Conservation (phyloP, 2,113 vertebrate species). For the Hystrix cristata region DNA sequence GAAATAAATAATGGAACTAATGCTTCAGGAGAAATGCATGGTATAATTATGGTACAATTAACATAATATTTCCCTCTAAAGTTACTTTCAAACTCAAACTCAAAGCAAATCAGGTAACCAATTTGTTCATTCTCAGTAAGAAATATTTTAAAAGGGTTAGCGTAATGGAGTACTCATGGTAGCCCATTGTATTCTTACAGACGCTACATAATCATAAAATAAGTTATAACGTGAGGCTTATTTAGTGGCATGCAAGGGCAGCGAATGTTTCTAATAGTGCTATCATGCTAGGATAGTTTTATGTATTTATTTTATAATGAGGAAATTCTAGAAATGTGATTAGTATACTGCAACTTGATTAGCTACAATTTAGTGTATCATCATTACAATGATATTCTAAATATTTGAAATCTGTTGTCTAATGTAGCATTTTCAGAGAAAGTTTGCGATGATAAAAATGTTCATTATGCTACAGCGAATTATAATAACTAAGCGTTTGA, state of each 20-base stretch:
- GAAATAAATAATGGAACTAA: not conserved
- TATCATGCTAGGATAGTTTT: not conserved
- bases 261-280: not conserved
- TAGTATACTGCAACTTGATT: not conserved
- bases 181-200: not conserved
- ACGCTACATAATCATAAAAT: not conserved
- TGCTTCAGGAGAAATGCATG: not conserved
- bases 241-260: not conserved
- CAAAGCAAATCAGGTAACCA: not conserved
- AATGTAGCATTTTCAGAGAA: not conserved
- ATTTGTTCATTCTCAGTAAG: not conserved
- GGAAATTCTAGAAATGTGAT: slow-evolving; percentile 5
- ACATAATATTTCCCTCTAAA: not conserved
- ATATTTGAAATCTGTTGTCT: not conserved
- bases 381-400: not conserved
- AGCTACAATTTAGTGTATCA: not conserved
- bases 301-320: not conserved
- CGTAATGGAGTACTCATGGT: not conserved
- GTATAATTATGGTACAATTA: not conserved
- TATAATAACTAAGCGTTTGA: not conserved
- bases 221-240: not conserved
- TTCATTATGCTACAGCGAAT: not conserved
- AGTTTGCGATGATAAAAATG: not conserved
- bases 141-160: not conserved
- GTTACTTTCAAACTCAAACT: not conserved